A percentile compares a stretch with the other conserved stretches of the same genome.
phyloP scores from a whole-genome alignment of 2,888 invertebrate species.

The Tanypteryx hageni region DNA sequence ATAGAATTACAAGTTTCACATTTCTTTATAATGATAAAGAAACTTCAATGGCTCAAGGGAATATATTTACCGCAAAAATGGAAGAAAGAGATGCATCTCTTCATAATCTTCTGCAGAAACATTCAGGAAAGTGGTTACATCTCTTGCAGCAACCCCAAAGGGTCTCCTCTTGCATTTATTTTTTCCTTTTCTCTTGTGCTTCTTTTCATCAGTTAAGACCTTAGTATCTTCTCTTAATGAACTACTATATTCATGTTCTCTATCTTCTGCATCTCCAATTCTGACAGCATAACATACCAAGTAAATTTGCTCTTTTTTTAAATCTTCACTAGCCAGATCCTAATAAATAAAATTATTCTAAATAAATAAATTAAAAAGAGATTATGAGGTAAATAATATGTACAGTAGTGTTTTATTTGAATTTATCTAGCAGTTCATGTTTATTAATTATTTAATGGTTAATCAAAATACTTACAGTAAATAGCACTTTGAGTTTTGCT shows the following conservation, averaged over 20 bases:
- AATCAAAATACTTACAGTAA: constrained; percentile 81
- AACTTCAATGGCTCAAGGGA: neutral
- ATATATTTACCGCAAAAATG: constrained; percentile 88
- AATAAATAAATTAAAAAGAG: neutral
- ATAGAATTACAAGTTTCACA: neutral
- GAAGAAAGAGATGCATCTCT: constrained; percentile 89
- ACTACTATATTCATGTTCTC: constrained; percentile 83
- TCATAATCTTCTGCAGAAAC: constrained; percentile 83
- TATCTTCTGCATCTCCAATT: constrained; percentile 92
- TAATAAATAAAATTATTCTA: constrained; percentile 71
- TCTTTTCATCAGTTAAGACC: constrained; percentile 71
- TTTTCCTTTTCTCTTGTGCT: neutral
- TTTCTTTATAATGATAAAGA: neutral
- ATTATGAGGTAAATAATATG: neutral
- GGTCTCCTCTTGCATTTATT: constrained; percentile 84
- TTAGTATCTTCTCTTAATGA: constrained; percentile 73
- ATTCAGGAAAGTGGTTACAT: constrained; percentile 86
- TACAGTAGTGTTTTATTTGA: too few species aligned
- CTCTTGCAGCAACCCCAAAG: constrained; percentile 93
- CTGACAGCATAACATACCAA: constrained; percentile 94
- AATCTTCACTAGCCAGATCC: constrained; percentile 92
- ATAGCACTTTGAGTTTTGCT: constrained; percentile 87
- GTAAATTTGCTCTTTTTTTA: constrained; percentile 89
- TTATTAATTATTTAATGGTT: neutral
- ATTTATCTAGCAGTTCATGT: too few species aligned